Evolutionary conservation across 1,140 invertebrate species (phyloP), one percentile per base, ranked within the genome.

Genomic region (Penaeus japonicus): DNA sequence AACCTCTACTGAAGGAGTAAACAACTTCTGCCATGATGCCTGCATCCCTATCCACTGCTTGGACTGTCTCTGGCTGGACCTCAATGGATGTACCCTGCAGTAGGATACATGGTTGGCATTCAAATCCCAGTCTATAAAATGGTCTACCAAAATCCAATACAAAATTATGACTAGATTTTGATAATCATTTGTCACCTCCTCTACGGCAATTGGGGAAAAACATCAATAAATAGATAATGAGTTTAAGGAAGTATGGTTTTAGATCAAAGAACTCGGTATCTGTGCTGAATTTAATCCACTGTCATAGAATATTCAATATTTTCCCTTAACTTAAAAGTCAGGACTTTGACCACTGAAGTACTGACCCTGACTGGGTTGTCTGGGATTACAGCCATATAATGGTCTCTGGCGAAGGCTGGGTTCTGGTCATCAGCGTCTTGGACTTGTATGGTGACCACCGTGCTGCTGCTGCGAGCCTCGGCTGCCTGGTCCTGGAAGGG

Each of bases 401-500:
- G 94, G 62, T 97, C 95, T 80, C 95, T 94, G 2, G 94, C 91
- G 93, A 97, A 98, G 73, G 92, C 91, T 4, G 97, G 97, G 93
- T 98, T 98, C 93, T 98, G 97, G 93, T 98, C 97, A 91, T 98
- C 97, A 0, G 97, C 96, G 92, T 98, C 97, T 7, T 96, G 95
- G 4, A 98, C 95, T 84, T 96, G 95, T 0, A 98, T 95, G 0
- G 94, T 94, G 17, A 98, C 93, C 32, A 94, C 93, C 0, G 96
- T 97, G 88, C 96, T 95, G 39, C 95, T 95, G 89, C 94, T 94
- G 89, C 94, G 94, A 0, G 97, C 95, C 18, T 97, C 96, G 88
- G 94, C 94, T 35, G 96, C 97, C 93, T 97, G 96, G 93, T 98
- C 97, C 94, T 95, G 84, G 17, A 79, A 39, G n/a, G 47, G 39